These are phyloP conservation scores for Eristalis tenax DNA, from an alignment of 2,888 invertebrate species.

Conservation along the genomic window DNA sequence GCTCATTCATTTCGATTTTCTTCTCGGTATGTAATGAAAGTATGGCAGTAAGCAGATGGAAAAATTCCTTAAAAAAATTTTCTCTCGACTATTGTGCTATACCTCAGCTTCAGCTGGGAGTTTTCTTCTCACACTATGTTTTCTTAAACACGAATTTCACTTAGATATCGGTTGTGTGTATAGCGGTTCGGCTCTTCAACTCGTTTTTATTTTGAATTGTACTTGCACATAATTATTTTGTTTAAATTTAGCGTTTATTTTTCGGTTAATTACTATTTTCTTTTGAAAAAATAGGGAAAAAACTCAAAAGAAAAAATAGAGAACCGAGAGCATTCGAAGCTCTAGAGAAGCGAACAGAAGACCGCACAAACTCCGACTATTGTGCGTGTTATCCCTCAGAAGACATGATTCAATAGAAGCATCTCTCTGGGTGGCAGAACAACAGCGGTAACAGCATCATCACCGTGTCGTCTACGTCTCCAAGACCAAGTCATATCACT, in stretches of 20 bases:
- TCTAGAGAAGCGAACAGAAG: constrained; percentile 71
- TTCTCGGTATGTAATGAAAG: constrained; percentile 50
- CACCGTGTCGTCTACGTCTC: constrained; percentile 34
- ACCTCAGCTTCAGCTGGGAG: constrained; percentile 38
- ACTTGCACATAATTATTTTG: constrained; percentile 13
- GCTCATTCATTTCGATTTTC: constrained; percentile 64
- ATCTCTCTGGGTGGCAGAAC: constrained; percentile 62
- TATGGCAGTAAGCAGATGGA: constrained; percentile 70
- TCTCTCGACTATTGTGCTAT: constrained; percentile 31
- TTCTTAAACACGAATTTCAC: constrained; percentile 20
- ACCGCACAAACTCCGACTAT: constrained; percentile 72
- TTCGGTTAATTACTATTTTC: constrained; percentile 57
- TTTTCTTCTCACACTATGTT: constrained; percentile 29
- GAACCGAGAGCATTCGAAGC: constrained; percentile 71
- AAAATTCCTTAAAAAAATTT: constrained; percentile 34
- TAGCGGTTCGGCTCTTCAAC: constrained; percentile 3
- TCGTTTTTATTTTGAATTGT: constrained; percentile 5
- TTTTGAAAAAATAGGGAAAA: constrained; percentile 69
- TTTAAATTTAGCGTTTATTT: constrained; percentile 9
- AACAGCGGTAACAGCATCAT: constrained; percentile 64
- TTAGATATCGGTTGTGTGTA: constrained; percentile 27
- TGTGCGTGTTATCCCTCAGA: constrained; percentile 69
- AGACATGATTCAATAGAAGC: constrained; percentile 68
- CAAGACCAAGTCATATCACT: constrained; percentile 51
- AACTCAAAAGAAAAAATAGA: constrained; percentile 71